phyloP scores from a whole-genome alignment of 1,140 invertebrate genomes.

The Eufriesea mexicana region DNA sequence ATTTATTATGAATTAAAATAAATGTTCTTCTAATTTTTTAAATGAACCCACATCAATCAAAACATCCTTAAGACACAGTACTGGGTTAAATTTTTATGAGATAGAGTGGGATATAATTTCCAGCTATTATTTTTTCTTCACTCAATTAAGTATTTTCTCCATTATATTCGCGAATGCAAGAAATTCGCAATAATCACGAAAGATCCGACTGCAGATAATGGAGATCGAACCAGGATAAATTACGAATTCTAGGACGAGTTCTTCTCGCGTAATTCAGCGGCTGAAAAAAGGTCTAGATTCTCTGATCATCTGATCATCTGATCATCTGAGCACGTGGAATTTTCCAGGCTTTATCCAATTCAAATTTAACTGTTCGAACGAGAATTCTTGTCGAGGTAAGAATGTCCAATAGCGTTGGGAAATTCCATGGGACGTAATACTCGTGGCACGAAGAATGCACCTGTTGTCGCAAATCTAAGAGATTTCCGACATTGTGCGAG shows the following conservation, averaged over 20 bases:
- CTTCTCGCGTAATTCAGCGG: slow-evolving; percentile 7
- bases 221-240: not conserved
- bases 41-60: no score
- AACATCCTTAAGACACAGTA: not conserved
- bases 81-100: not conserved
- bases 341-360: slow-evolving; percentile 39
- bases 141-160: not conserved
- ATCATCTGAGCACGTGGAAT: slow-evolving; percentile 40
- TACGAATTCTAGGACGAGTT: slow-evolving; percentile 57
- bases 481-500: not conserved
- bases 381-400: slow-evolving; percentile 45
- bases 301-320: not conserved
- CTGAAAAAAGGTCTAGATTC: slow-evolving; percentile 1
- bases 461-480: not conserved
- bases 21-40: no score
- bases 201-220: not conserved
- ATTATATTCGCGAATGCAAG: not conserved
- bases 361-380: slow-evolving; percentile 30
- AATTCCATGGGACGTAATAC: slow-evolving; percentile 48
- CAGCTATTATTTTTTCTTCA: not conserved
- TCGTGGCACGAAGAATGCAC: slow-evolving; percentile 12
- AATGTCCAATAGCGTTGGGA: slow-evolving; percentile 35
- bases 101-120: not conserved
- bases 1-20: no score
- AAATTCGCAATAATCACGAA: not conserved